Conservation (phyloP, 2,113 vertebrate species). For the Parus major region DNA sequence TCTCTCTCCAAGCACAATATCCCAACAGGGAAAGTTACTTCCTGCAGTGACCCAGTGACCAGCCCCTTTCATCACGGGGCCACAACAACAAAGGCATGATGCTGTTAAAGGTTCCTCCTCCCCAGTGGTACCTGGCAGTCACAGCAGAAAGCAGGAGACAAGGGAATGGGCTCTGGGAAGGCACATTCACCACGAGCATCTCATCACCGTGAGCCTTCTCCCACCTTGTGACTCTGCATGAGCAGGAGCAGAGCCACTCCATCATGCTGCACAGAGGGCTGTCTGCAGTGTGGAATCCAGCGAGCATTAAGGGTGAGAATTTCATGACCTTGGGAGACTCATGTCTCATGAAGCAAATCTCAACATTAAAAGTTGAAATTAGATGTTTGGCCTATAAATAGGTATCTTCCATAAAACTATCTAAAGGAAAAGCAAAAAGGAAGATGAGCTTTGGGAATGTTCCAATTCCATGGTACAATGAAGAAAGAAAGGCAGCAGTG, state of each 20-base stretch:
- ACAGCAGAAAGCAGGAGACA: not conserved
- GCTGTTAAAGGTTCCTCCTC: not conserved
- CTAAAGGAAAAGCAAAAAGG: not conserved
- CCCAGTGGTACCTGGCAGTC: not conserved
- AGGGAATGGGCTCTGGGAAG: not conserved
- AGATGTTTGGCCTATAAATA: not conserved
- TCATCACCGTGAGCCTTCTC: not conserved
- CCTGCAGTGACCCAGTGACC: not conserved
- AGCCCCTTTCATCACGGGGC: not conserved
- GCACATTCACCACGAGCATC: not conserved
- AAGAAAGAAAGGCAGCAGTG: not conserved
- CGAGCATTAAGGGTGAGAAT: not conserved
- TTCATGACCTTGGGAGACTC: not conserved
- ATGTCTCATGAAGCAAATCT: not conserved
- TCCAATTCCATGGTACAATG: not conserved
- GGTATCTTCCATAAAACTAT: not conserved
- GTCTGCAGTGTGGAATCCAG: not conserved
- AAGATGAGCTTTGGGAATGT: not conserved
- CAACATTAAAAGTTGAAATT: not conserved
- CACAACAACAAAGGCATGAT: not conserved
- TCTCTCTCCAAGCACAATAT: not conserved
- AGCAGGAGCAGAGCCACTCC: not conserved
- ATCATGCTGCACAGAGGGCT: not conserved
- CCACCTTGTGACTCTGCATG: not conserved
- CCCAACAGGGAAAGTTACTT: not conserved